These are phyloP conservation scores for Thereuonema tuberculata DNA, from an alignment of 1,140 invertebrate genomes.

Conservation along the genomic window DNA sequence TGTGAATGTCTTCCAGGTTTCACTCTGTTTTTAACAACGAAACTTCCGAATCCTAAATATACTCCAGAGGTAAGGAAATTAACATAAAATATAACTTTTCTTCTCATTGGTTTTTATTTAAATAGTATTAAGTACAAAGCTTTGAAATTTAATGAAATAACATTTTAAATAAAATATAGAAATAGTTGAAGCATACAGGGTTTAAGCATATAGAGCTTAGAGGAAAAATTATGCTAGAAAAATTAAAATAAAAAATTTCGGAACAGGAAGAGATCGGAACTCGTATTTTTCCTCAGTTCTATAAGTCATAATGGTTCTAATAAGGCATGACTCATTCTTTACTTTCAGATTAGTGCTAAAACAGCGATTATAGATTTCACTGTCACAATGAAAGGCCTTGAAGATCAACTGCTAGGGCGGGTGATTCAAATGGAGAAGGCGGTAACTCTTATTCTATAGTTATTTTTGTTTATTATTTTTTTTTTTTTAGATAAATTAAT, in stretches of 20 bases:
- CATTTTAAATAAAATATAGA: no score
- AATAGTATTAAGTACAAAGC: no score
- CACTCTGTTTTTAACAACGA: slow-evolving; percentile 89
- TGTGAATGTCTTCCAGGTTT: slow-evolving; percentile 94
- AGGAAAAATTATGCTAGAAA: no score
- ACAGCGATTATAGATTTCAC: slow-evolving; percentile 96
- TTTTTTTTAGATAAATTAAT: background rate
- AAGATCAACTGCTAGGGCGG: slow-evolving; percentile 87
- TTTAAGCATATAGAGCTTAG: no score
- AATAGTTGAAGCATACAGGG: no score
- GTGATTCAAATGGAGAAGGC: slow-evolving; percentile 89
- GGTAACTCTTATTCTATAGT: slow-evolving; percentile 21
- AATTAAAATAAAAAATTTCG: no score
- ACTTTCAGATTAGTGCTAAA: slow-evolving; percentile 60
- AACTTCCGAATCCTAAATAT: slow-evolving; percentile 87
- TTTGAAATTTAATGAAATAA: no score
- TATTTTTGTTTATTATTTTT: background rate
- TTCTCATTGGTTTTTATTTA: background rate
- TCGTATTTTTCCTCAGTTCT: no score
- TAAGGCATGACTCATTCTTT: no score
- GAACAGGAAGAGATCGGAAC: no score
- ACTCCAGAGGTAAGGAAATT: slow-evolving; percentile 54
- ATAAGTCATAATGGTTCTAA: no score
- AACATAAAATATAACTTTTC: no score
- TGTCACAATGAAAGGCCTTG: slow-evolving; percentile 88